These are phyloP conservation scores for Pristionchus pacificus DNA, from an alignment of 1,140 invertebrate species.

Conservation along the genomic window DNA sequence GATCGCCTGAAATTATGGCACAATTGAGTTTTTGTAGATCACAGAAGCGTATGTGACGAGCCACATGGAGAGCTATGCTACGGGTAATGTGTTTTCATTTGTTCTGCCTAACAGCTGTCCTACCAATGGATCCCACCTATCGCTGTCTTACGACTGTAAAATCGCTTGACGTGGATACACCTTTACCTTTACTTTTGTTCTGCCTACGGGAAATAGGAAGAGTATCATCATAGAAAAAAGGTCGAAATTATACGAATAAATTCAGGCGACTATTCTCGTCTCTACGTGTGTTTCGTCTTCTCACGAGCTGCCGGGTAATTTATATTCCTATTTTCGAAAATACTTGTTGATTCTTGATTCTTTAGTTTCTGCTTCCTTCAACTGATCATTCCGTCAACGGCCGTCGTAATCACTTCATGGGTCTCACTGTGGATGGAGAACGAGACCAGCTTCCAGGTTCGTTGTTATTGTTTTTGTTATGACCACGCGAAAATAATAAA, in stretches of 20 bases:
- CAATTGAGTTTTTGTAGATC: too few relatives aligned
- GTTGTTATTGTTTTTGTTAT: background rate
- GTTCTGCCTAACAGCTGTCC: background rate
- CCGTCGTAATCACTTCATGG: constrained; percentile 40
- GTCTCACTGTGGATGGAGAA: constrained; percentile 41
- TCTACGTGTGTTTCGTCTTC: constrained; percentile 42
- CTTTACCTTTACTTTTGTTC: background rate
- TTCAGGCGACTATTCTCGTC: constrained; percentile 38
- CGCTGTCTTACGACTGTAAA: background rate
- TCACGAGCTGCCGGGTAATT: background rate
- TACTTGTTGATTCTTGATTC: constrained; percentile 9
- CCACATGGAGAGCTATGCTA: constrained; percentile 45
- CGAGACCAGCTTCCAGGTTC: constrained; percentile 32
- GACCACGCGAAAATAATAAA: background rate
- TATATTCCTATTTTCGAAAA: background rate
- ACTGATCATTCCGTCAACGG: constrained; percentile 41
- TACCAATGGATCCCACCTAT: background rate
- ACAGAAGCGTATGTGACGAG: constrained; percentile 41
- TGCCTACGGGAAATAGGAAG: background rate
- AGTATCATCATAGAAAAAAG: background rate
- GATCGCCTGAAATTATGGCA: too few relatives aligned
- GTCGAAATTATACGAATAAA: constrained; percentile 3
- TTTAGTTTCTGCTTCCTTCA: constrained; percentile 41
- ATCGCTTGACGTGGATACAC: too few relatives aligned
- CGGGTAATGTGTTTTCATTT: constrained; percentile 25